Base-by-base conservation (phyloP, 2,113 vertebrate species). In the Malurus melanocephalus region DNA sequence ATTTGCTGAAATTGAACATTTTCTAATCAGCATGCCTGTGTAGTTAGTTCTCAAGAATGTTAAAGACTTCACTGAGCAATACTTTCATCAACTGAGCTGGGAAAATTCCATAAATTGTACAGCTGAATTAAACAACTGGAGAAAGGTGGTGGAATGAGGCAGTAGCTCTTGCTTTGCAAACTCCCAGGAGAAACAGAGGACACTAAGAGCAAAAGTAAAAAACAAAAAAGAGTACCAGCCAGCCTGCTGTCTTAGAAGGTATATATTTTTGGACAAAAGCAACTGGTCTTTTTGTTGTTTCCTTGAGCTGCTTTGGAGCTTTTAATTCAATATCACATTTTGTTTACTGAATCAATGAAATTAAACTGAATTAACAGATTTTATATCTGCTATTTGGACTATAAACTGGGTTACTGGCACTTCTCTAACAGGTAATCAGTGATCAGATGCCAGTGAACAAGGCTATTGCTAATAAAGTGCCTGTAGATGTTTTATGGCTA, bases 1-100 rank as follows among this genome's bases (percentile, higher is more conserved):
- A 46, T 90, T 91, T 94, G 51, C 74, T 92, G 84, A 81, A 93
- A 85, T 85, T 46, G 81, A 90, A 61, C 23, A 28, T 77, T 83
- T 80, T 56, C 38, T 83, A 80, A 85, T 83, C 52, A 77, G 76
- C 60, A n/a, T 74, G 67, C 65, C 43, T 82, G 45, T 27, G n/a
- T 32, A 56, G 77, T 67, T 90, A 78, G 73, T 86, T 56, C 42
- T 89, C 6, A 20, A 68, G 67, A 78, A 71, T 4, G 1, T 75
- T 84, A 45, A 71, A 64, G 38, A 76, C 16, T 17, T 49, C 57
- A 24, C 56, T 67, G 53, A 90, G 32, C 40, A 86, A 40, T 67
- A 60, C 32, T 76, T 59, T 35, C 80, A 66, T 48, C 7, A 10
- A 19, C 35, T 62, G 48, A 85, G 80, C 43, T 66, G 33, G 11